Conservation (phyloP, 2,888 invertebrate genomes). For the Andrena camellia region DNA sequence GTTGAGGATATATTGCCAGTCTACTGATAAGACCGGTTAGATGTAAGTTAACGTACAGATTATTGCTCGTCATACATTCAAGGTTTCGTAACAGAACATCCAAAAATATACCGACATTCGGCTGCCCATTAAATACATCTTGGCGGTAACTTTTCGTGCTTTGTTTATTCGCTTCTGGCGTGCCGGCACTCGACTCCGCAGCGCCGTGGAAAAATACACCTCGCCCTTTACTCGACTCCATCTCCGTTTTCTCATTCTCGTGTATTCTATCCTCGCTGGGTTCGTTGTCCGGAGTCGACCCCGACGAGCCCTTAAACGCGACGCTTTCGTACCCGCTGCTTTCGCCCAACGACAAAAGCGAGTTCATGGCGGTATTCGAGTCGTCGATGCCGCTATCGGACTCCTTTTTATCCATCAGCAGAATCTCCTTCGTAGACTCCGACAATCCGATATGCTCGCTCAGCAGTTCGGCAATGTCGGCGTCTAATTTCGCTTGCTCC, state of each 20-base stretch:
- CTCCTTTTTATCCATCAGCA: conserved; percentile 62
- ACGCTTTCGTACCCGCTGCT: conserved; percentile 93
- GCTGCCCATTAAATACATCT: conserved; percentile 81
- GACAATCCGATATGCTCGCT: conserved; percentile 74
- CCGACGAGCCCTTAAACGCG: conserved; percentile 85
- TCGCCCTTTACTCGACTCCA: conserved; percentile 53
- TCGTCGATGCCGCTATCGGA: conserved; percentile 75
- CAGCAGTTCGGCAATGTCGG: conserved; percentile 82
- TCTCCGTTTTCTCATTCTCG: conserved; percentile 69
- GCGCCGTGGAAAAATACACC: conserved; percentile 64
- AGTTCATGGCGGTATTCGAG: conserved; percentile 85
- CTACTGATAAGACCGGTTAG: conserved; percentile 95
- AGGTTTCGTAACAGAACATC: conserved; percentile 92
- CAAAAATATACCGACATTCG: conserved; percentile 88
- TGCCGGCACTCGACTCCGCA: conserved; percentile 34
- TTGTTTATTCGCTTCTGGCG: conserved; percentile 52
- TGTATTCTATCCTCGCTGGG: conserved; percentile 78
- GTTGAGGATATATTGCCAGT: conserved; percentile 95
- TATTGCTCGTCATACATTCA: conserved; percentile 93
- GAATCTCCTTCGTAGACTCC: conserved; percentile 56
- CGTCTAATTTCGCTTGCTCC: conserved; percentile 79
- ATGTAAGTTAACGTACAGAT: conserved; percentile 94
- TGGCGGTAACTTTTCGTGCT: conserved; percentile 64
- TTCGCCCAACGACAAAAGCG: conserved; percentile 90
- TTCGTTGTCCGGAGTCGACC: conserved; percentile 84